These are phyloP conservation scores for Sebastes hubbsi DNA, from an alignment of 2,797 vertebrate genomes.

Conservation along the genomic window DNA sequence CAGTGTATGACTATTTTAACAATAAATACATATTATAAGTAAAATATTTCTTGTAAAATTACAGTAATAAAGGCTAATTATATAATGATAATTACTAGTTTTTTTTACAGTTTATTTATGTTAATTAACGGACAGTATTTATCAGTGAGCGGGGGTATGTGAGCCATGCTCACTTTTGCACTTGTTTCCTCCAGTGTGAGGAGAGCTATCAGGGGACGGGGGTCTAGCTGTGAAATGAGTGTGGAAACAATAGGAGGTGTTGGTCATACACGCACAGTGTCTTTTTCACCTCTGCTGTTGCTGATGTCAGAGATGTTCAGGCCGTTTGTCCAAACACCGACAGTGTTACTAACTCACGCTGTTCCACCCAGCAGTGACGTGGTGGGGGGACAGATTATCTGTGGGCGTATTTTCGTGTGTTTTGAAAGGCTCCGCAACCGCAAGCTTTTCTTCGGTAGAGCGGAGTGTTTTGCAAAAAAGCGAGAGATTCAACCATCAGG, in stretches of 20 bases:
- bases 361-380: not conserved
- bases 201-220: not conserved
- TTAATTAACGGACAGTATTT: no score
- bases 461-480: not conserved
- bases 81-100: no score
- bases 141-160: no score
- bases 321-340: slow-evolving; percentile 17
- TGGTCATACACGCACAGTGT: not conserved
- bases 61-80: no score
- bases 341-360: not conserved
- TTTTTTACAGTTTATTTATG: no score
- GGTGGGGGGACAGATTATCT: not conserved
- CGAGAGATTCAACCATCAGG: not conserved
- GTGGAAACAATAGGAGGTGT: not conserved
- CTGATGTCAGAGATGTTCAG: slow-evolving; percentile 34
- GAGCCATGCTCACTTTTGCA: no score
- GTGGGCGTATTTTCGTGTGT: not conserved
- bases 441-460: not conserved
- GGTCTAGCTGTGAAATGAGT: not conserved
- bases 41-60: no score
- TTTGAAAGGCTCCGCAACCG: not conserved
- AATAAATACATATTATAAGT: no score
- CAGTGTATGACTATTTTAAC: no score
- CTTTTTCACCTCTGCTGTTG: not conserved
- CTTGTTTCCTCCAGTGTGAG: no score